phyloP scores from a whole-genome alignment of 2,113 vertebrate species.

The Grammomys dolichurus region DNA sequence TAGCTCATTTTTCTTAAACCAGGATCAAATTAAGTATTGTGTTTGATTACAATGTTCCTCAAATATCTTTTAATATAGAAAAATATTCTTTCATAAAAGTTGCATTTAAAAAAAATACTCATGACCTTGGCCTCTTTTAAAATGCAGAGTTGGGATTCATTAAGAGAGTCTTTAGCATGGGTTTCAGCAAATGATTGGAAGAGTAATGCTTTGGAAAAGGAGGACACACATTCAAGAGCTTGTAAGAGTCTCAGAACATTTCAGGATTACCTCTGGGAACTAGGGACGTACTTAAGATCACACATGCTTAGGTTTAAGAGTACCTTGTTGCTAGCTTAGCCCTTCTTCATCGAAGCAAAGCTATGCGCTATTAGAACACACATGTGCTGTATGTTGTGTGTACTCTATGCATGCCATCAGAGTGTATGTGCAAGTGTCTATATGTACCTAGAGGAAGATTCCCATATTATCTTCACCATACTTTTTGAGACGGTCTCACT shows the following conservation, averaged over 20 bases:
- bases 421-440: background rate
- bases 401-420: background rate
- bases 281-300: background rate
- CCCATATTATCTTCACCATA: background rate
- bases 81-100: background rate
- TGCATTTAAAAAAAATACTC: background rate
- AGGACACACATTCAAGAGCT: too few relatives aligned
- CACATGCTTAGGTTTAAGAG: background rate
- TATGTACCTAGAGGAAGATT: background rate
- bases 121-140: background rate
- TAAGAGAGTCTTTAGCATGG: background rate
- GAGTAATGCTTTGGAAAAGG: background rate
- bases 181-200: background rate
- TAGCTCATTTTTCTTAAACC: slow-evolving; percentile 40
- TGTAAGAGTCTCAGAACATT: background rate
- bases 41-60: background rate
- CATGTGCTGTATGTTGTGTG: background rate
- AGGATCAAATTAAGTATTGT: slow-evolving; percentile 1
- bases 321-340: background rate
- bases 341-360: background rate
- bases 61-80: slow-evolving; percentile 58
- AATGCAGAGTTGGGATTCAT: background rate
- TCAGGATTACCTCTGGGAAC: background rate
- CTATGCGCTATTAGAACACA: background rate
- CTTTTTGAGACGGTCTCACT: background rate